These are phyloP conservation scores for Coranthus polyacanthus DNA, from an alignment of 2,797 vertebrate genomes.

Conservation along the genomic window DNA sequence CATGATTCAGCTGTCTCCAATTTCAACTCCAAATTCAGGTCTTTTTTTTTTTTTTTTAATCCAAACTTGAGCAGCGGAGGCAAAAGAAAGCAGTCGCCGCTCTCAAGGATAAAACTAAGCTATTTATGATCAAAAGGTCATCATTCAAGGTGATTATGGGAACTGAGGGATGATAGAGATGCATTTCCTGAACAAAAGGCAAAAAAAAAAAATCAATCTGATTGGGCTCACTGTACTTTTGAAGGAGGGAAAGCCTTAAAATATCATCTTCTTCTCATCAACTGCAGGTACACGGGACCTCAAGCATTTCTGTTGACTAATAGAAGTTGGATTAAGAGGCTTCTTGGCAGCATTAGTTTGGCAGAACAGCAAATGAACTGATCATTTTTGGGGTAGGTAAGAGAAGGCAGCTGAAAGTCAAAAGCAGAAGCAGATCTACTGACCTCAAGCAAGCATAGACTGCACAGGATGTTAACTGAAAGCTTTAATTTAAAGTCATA, in stretches of 20 bases:
- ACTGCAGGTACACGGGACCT: neutral
- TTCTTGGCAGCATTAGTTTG: neutral
- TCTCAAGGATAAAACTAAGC: neutral
- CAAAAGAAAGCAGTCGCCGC: neutral
- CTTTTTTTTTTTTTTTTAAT: constrained; percentile 1
- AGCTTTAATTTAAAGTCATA: constrained; percentile 43
- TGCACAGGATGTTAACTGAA: constrained; percentile 7
- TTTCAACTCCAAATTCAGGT: neutral
- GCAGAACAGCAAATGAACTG: neutral
- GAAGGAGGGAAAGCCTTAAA: neutral
- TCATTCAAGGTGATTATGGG: neutral
- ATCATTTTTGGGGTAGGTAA: neutral
- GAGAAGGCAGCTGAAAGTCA: constrained; percentile 9
- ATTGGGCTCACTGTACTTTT: neutral
- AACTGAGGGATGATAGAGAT: neutral
- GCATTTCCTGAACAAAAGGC: neutral
- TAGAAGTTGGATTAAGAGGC: neutral
- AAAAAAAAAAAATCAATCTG: neutral
- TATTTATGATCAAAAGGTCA: constrained; percentile 13
- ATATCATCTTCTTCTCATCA: neutral
- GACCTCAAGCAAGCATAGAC: neutral
- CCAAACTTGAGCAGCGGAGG: neutral
- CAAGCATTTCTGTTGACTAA: neutral
- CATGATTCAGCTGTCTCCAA: too few relatives aligned
- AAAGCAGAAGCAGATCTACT: constrained; percentile 10